phyloP scores from a whole-genome alignment of 2,113 vertebrate species.

The Tylochromis polylepis region DNA sequence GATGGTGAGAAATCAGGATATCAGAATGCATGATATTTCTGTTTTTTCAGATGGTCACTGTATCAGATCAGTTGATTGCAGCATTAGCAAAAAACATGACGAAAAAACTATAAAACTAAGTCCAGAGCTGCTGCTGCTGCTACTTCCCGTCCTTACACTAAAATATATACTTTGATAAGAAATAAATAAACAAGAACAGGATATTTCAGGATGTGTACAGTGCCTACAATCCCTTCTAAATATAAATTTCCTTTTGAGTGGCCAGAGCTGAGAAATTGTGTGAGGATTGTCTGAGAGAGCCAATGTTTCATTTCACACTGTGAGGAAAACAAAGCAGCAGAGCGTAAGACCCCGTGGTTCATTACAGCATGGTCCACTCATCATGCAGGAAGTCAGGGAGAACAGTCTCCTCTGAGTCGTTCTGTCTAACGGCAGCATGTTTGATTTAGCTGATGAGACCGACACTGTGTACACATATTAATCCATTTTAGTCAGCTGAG shows the following conservation, averaged over 20 bases:
- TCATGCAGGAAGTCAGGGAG: constrained; percentile 31
- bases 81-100: background rate
- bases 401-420: constrained; percentile 5
- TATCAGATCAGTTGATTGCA: background rate
- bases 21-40: background rate
- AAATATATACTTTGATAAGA: background rate
- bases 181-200: background rate
- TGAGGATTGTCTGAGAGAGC: background rate
- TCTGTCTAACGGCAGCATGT: constrained; percentile 4
- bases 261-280: constrained; percentile 3
- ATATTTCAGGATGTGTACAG: background rate
- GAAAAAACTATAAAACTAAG: background rate
- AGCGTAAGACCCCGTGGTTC: constrained; percentile 36
- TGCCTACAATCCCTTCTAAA: background rate
- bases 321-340: constrained; percentile 46
- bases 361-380: constrained; percentile 44
- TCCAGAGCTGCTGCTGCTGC: background rate
- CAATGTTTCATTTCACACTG: constrained; percentile 29
- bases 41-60: background rate
- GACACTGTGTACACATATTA: constrained; percentile 16
- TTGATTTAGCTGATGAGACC: constrained; percentile 1
- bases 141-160: background rate
- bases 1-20: background rate
- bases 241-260: background rate
- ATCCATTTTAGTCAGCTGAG: constrained; percentile 4